Conservation (phyloP, 2,888 invertebrate genomes). For the Zele albiditarsus region DNA sequence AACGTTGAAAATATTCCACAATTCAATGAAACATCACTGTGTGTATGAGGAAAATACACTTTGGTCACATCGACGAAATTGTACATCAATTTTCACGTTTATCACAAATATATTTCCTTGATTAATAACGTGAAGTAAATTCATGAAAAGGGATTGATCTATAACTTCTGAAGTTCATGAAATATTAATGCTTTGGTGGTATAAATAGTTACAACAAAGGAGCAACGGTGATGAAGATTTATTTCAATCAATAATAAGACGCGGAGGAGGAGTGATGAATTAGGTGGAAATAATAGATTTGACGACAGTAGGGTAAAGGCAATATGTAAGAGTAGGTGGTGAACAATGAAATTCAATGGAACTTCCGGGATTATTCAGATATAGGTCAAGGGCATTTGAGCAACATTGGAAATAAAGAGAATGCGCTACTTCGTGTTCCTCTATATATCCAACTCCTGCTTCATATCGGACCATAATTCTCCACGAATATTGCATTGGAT, state of each 20-base stretch:
- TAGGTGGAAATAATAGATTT: constrained; percentile 23
- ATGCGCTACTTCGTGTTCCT: neutral
- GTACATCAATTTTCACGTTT: neutral
- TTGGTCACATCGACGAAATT: neutral
- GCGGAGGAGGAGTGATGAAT: neutral
- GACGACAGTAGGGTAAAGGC: neutral
- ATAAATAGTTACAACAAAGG: neutral
- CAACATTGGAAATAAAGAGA: neutral
- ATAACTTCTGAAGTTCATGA: neutral
- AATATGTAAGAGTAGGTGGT: constrained; percentile 4
- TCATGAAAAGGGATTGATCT: neutral
- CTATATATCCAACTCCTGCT: neutral
- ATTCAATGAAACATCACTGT: neutral
- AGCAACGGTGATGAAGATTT: constrained; percentile 3
- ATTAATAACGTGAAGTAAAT: neutral
- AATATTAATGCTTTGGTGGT: neutral
- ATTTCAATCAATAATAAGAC: constrained; percentile 1
- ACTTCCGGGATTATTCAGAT: constrained; percentile 23
- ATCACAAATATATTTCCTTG: neutral
- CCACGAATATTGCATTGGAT: neutral
- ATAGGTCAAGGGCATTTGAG: constrained; percentile 26
- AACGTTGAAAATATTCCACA: neutral
- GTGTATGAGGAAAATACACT: neutral
- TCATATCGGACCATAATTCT: neutral
- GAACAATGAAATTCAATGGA: constrained; percentile 11